phyloP scores from a whole-genome alignment of 2,797 vertebrate species.

The Pangasius djambal region DNA sequence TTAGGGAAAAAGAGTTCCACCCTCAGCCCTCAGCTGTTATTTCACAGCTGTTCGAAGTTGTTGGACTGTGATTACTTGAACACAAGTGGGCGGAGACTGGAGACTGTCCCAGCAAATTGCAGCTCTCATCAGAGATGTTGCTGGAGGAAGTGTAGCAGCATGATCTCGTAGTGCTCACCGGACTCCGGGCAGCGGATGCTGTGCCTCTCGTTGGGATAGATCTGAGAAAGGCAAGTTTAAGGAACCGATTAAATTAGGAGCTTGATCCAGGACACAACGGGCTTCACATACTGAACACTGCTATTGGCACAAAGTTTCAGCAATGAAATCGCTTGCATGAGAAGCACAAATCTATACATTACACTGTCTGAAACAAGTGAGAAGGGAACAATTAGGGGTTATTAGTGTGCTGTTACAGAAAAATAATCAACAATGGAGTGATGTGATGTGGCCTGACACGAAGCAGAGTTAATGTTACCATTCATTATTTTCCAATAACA shows the following conservation, averaged over 20 bases:
- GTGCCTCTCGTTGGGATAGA: conserved; percentile 98
- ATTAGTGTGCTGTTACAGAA: not conserved
- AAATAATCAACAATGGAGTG: not conserved
- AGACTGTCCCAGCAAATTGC: conserved; percentile 41
- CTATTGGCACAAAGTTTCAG: not conserved
- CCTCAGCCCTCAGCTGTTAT: not conserved
- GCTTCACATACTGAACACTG: not conserved
- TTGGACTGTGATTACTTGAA: conserved; percentile 8
- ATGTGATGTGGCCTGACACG: too few relatives aligned
- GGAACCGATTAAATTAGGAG: not conserved
- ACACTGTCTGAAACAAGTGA: not conserved
- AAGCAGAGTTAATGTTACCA: not conserved
- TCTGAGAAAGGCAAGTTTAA: conserved; percentile 70
- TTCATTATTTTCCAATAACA: too few relatives aligned
- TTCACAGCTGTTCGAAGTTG: conserved; percentile 34
- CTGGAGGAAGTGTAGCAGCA: conserved; percentile 98
- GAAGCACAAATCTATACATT: not conserved
- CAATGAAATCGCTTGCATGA: not conserved
- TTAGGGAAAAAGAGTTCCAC: not conserved
- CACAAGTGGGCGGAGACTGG: conserved; percentile 4
- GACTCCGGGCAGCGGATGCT: conserved; percentile 99
- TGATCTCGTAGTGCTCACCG: conserved; percentile 99
- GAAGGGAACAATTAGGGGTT: not conserved
- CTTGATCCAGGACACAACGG: not conserved
- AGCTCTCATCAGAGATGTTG: conserved; percentile 91